Evolutionary conservation across 2,888 invertebrate species (phyloP).

Genomic region (Drosophila phalerata): DNA sequence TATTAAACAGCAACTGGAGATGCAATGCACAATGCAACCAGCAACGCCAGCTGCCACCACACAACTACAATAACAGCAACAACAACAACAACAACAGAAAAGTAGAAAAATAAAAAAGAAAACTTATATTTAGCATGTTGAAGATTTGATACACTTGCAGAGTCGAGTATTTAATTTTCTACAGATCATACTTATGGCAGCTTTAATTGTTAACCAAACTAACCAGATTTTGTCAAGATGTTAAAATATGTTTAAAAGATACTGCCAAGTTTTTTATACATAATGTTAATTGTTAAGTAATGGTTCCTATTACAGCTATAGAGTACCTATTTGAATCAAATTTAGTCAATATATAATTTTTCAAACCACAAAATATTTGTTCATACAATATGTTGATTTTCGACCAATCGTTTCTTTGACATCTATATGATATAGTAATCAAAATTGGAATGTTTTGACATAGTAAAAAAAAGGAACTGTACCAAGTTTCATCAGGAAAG

Average conservation of each 20-base stretch:
- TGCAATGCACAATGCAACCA: conserved; percentile 39
- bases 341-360: too few relatives aligned
- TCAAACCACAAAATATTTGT: too few relatives aligned
- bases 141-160: conserved; percentile 8
- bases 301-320: too few relatives aligned
- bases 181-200: background rate
- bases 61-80: conserved; percentile 40
- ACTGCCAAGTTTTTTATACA: too few relatives aligned
- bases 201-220: too few relatives aligned
- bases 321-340: too few relatives aligned
- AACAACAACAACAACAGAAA: conserved; percentile 21
- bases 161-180: background rate
- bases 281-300: too few relatives aligned
- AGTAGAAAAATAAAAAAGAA: background rate
- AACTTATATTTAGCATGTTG: background rate
- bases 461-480: too few relatives aligned
- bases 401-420: too few relatives aligned
- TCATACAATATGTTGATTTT: too few relatives aligned
- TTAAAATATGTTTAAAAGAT: too few relatives aligned
- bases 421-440: background rate
- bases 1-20: conserved; percentile 74
- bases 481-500: background rate
- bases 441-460: background rate
- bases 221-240: too few relatives aligned
- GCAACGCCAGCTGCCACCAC: conserved; percentile 59